Percentiles rank a stretch among this genome's conserved stretches.
These are phyloP conservation scores for Hemaris fuciformis DNA, from an alignment of 2,888 invertebrate genomes.

Conservation along the genomic window DNA sequence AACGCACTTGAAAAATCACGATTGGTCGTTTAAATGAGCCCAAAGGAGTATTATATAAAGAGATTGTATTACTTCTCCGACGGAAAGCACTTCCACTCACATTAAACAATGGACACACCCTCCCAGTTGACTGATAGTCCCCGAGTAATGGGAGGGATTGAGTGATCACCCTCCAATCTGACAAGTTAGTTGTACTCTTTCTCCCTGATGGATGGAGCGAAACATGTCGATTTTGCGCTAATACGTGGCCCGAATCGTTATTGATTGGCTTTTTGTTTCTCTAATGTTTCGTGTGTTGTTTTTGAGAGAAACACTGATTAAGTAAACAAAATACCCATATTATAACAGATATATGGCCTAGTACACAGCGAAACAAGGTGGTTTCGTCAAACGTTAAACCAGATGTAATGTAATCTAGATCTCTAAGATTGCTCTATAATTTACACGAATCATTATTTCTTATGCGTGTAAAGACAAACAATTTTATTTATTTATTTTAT, in stretches of 20 bases:
- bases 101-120: constrained; percentile 29
- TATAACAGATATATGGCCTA: too few relatives aligned
- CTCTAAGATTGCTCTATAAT: too few relatives aligned
- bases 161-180: constrained; percentile 78
- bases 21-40: too few relatives aligned
- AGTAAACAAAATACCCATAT: too few relatives aligned
- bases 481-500: too few relatives aligned
- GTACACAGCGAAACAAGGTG: not conserved
- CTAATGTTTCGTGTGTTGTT: constrained; percentile 22
- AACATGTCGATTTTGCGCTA: constrained; percentile 40
- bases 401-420: too few relatives aligned
- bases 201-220: constrained; percentile 64
- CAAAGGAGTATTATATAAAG: not conserved
- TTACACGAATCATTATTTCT: too few relatives aligned
- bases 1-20: too few relatives aligned
- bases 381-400: too few relatives aligned
- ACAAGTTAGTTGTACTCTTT: constrained; percentile 73
- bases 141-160: constrained; percentile 70
- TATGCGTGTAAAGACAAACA: too few relatives aligned
- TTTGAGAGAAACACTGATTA: constrained; percentile 1
- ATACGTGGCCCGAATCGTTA: constrained; percentile 46
- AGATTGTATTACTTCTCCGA: not conserved
- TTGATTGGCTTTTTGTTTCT: constrained; percentile 53
- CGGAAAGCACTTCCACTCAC: constrained; percentile 35
- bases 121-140: constrained; percentile 69